phyloP scores from a whole-genome alignment of 2,888 invertebrate genomes.

The Chouioia cunea region DNA sequence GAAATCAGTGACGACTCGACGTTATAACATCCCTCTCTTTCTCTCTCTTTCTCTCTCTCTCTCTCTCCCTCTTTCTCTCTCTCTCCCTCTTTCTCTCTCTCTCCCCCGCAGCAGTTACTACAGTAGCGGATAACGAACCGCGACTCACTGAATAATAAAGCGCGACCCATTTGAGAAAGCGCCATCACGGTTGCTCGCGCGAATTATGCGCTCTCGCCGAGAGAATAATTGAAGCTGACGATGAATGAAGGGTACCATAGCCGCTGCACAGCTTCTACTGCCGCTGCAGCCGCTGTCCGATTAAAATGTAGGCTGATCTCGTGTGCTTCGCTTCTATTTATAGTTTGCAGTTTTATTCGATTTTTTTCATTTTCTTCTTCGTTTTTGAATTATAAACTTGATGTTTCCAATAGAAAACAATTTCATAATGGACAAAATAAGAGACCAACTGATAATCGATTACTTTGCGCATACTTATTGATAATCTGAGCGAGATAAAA shows the following conservation, averaged over 20 bases:
- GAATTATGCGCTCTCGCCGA: not conserved
- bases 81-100: not conserved
- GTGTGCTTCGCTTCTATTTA: conserved; percentile 1
- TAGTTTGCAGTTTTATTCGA: too few relatives aligned
- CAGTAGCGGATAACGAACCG: conserved; percentile 14
- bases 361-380: too few relatives aligned
- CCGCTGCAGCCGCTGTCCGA: conserved; percentile 5
- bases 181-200: too few relatives aligned
- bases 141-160: conserved; percentile 36
- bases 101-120: not conserved
- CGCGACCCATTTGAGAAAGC: conserved; percentile 31
- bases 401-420: too few relatives aligned
- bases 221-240: conserved; percentile 36
- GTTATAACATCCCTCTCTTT: conserved; percentile 4
- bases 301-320: not conserved
- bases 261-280: not conserved
- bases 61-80: not conserved
- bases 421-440: too few relatives aligned
- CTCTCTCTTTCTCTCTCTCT: not conserved
- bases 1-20: conserved; percentile 22
- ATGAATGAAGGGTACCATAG: conserved; percentile 20
- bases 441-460: too few relatives aligned
- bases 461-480: too few relatives aligned
- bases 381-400: too few relatives aligned
- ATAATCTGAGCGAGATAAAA: too few relatives aligned